Base-by-base conservation (phyloP, 1,140 invertebrate genomes). In the Argopecten irradians region DNA sequence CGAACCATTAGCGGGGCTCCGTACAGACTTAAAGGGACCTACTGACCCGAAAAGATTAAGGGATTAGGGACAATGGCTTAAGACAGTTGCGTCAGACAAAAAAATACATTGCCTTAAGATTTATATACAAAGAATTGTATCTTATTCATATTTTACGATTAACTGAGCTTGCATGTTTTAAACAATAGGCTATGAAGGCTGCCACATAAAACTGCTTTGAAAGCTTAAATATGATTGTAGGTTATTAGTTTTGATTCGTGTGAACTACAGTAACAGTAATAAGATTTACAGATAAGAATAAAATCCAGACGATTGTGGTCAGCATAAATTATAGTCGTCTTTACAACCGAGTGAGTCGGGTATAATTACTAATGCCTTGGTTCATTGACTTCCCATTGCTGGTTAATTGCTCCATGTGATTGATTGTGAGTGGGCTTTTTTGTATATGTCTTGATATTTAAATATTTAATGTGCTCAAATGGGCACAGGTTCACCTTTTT, bases 81-180 rank as follows among this genome's bases (percentile, higher is more conserved):
- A 71, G 55, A 71, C 55, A 71, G n/a, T 71, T 71, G 55, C 55
- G 22, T 71, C 55, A 71, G 55, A 71, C 43, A 46, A 46, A 1
- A 11, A 46, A 19, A 46, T 46, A 46, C 55, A 71, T 71, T 71
- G 55, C 55, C 36, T 71, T 16, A 46, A 46, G 55, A 28, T 71
- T 71, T 28, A 71, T 13, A 39, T 71, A 16, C 28, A 71, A 71
- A 71, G 55, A 71, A 22, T 28, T 28, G 22, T 71, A n/a, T 71
- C 55, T 71, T 46, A 28, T 28, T 71, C 55, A 2, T 71, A 28
- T 28, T 71, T 71, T 71, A 71, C 16, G n/a, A 71, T 71, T 28
- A 28, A 71, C 55, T 71, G 55, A 71, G 55, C 55, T 71, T 71
- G 55, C 55, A 71, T 71, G 55, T 71, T 71, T 71, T 28, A 71